These are phyloP conservation scores for Coelopa frigida DNA, from an alignment of 1,140 invertebrate genomes.

Conservation along the genomic window DNA sequence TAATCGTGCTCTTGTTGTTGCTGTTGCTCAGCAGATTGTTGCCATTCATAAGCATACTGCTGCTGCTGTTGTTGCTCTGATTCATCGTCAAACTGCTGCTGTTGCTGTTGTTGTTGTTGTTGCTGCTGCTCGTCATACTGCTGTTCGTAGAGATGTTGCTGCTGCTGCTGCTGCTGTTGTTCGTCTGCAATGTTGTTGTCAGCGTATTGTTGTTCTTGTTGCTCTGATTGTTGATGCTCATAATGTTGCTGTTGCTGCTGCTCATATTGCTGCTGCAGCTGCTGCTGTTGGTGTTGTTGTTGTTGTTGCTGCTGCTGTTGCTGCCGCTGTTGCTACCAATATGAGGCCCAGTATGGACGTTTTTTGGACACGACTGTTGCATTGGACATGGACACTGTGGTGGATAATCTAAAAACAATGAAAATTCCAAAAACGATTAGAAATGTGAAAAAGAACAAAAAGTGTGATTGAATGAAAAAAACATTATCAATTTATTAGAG, in stretches of 20 bases:
- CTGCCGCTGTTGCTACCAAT: constrained; percentile 61
- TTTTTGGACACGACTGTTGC: constrained; percentile 88
- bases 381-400: constrained; percentile 74
- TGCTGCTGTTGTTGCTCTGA: constrained; percentile 21
- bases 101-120: constrained; percentile 20
- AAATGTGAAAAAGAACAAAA: not conserved
- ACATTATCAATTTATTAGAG: too few species aligned
- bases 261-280: constrained; percentile 18
- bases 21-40: constrained; percentile 14
- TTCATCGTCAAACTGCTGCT: constrained; percentile 19
- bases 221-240: constrained; percentile 5
- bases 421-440: not conserved
- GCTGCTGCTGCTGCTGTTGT: constrained; percentile 18
- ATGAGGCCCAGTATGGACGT: constrained; percentile 93
- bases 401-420: constrained; percentile 47
- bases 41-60: constrained; percentile 18
- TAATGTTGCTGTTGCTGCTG: constrained; percentile 11
- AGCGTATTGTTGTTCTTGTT: not conserved
- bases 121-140: constrained; percentile 19
- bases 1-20: constrained; percentile 16
- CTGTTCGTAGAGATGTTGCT: constrained; percentile 22
- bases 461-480: too few species aligned
- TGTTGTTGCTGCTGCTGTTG: constrained; percentile 49
- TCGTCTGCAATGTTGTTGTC: constrained; percentile 2
- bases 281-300: constrained; percentile 15